Percentiles rank a stretch among this genome's conserved stretches.
Conservation (phyloP, 1,140 invertebrate genomes). For the Parapsyche elsis region DNA sequence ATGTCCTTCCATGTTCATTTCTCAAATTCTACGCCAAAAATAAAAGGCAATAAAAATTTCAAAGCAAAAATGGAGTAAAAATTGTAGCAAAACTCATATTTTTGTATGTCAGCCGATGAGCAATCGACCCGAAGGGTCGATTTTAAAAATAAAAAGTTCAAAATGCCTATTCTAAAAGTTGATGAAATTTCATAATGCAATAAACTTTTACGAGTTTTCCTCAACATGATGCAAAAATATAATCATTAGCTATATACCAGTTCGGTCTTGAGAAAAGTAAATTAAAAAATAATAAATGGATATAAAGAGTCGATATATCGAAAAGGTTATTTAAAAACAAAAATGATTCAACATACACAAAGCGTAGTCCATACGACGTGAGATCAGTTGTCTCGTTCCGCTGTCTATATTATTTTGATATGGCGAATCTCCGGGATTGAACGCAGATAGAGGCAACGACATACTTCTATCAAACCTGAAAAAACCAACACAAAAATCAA, state of each 20-base stretch:
- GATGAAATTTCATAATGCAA: conserved; percentile 52
- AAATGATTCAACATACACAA: conserved; percentile 70
- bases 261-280: conserved; percentile 36
- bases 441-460: conserved; percentile 69
- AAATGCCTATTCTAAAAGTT: conserved; percentile 55
- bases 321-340: background rate
- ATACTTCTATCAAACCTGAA: conserved; percentile 71
- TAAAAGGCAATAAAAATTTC: conserved; percentile 51
- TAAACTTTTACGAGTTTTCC: conserved; percentile 48
- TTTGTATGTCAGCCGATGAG: conserved; percentile 51
- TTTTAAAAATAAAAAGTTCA: conserved; percentile 41
- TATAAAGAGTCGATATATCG: conserved; percentile 36
- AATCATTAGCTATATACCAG: conserved; percentile 49
- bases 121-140: conserved; percentile 40
- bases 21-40: conserved; percentile 53
- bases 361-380: conserved; percentile 74
- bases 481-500: background rate
- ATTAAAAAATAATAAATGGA: conserved; percentile 47
- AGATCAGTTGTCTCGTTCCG: conserved; percentile 57
- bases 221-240: conserved; percentile 56
- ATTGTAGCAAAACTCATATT: conserved; percentile 48
- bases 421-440: conserved; percentile 67
- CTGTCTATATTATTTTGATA: conserved; percentile 67
- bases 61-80: conserved; percentile 51
- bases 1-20: conserved; percentile 45